These are phyloP conservation scores for Hypomecis punctinalis DNA, from an alignment of 2,888 invertebrate genomes.

Conservation along the genomic window DNA sequence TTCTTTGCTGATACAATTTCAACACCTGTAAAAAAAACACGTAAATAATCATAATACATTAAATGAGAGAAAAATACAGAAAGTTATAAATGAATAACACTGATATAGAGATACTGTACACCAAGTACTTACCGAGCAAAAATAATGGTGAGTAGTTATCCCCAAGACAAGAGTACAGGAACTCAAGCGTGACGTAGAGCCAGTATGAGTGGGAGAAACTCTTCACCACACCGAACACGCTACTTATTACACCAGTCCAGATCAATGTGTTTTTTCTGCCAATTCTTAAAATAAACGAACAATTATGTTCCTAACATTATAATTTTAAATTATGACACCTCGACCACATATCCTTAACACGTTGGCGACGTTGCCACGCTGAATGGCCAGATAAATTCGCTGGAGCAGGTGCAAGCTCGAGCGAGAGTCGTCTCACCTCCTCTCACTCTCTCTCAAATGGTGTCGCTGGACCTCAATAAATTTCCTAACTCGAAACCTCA, in stretches of 20 bases:
- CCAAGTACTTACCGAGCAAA: constrained; percentile 62
- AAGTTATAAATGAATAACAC: constrained; percentile 7
- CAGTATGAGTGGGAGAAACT: constrained; percentile 69
- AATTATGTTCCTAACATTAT: too few species aligned
- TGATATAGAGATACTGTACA: too few species aligned
- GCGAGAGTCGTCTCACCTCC: too few species aligned
- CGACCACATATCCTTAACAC: too few species aligned
- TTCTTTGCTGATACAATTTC: constrained; percentile 69
- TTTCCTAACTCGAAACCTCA: too few species aligned
- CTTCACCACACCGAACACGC: constrained; percentile 61
- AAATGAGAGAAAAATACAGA: not conserved
- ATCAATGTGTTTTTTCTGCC: constrained; percentile 66
- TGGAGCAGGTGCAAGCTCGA: too few species aligned
- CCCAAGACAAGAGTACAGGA: constrained; percentile 69
- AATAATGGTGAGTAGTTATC: constrained; percentile 70
- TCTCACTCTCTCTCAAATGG: too few species aligned
- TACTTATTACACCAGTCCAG: constrained; percentile 65
- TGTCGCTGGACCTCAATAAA: too few species aligned
- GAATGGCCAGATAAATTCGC: too few species aligned
- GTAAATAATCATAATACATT: too few species aligned
- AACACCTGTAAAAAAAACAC: constrained; percentile 68
- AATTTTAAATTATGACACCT: too few species aligned
- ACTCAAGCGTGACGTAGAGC: constrained; percentile 67
- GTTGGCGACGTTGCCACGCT: too few species aligned
- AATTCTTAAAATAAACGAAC: constrained; percentile 54